These are phyloP conservation scores for Electrophaes corylata DNA, from an alignment of 2,888 invertebrate genomes.

Conservation along the genomic window DNA sequence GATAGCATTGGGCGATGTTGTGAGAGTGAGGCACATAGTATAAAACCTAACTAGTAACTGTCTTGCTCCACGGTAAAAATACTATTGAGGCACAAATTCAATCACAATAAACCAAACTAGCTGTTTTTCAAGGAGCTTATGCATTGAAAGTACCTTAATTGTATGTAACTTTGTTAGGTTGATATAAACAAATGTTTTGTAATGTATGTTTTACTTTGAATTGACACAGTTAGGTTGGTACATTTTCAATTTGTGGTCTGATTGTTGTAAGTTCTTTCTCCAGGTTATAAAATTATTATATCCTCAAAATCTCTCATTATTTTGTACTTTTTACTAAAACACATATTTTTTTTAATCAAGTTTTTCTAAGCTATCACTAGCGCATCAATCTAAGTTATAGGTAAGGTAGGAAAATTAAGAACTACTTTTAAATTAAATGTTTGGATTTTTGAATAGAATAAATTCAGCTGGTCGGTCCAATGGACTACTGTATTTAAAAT, in stretches of 20 bases:
- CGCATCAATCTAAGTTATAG: neutral
- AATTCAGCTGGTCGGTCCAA: neutral
- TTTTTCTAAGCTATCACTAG: neutral
- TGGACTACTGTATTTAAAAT: constrained; percentile 13
- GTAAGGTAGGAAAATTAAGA: neutral
- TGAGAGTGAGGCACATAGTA: neutral
- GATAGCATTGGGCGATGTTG: neutral
- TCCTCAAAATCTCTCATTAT: neutral
- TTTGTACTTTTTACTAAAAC: neutral
- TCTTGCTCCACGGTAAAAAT: no score
- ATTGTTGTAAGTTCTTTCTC: no score
- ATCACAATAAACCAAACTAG: no score
- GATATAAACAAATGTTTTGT: no score
- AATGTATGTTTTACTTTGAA: no score
- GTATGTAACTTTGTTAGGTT: no score
- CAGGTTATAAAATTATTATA: neutral
- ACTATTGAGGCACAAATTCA: no score
- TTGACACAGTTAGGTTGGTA: no score
- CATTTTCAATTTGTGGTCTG: no score
- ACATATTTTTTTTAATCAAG: neutral
- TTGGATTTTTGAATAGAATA: neutral
- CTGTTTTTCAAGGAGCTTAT: no score
- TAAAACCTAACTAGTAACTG: no score
- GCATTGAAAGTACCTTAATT: no score
- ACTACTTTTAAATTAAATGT: neutral